Conservation (phyloP, 2,888 invertebrate species). For the Gandaritis pyraliata region DNA sequence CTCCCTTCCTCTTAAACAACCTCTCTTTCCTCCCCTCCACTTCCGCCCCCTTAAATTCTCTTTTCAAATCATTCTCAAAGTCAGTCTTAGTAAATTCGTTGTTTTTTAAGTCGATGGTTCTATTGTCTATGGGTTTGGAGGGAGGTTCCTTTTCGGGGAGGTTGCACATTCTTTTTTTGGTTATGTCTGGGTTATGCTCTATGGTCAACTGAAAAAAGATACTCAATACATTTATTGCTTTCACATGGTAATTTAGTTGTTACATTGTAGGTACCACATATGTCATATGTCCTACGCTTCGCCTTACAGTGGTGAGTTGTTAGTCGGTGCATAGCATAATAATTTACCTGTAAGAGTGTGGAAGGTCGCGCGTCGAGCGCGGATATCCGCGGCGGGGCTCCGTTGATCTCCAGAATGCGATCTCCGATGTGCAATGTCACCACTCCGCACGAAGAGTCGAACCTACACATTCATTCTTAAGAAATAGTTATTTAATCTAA, state of each 20-base stretch:
- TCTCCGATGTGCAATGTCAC: constrained; percentile 96
- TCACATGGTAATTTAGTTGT: too few species aligned
- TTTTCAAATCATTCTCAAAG: constrained; percentile 33
- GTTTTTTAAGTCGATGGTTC: constrained; percentile 53
- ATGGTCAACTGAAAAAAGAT: constrained; percentile 88
- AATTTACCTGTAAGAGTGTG: constrained; percentile 90
- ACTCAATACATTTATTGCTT: too few species aligned
- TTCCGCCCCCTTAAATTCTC: constrained; percentile 59
- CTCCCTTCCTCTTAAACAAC: constrained; percentile 76
- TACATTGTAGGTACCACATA: too few species aligned
- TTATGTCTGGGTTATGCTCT: constrained; percentile 93
- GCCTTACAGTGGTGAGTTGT: too few species aligned
- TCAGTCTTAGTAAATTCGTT: constrained; percentile 17
- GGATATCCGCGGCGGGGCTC: constrained; percentile 92
- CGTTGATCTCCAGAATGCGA: constrained; percentile 96
- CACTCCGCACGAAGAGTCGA: constrained; percentile 92
- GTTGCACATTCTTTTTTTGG: constrained; percentile 47
- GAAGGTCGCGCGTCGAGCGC: constrained; percentile 91
- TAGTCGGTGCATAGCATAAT: too few species aligned
- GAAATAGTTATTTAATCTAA: too few species aligned
- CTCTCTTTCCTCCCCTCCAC: constrained; percentile 64
- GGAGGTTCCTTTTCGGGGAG: constrained; percentile 34
- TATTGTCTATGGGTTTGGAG: constrained; percentile 8
- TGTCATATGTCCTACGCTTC: too few species aligned
- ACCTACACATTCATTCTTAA: constrained; percentile 73